Evolutionary conservation across 2,888 invertebrate species (phyloP).

Genomic region (Habrosyne pyritoides): DNA sequence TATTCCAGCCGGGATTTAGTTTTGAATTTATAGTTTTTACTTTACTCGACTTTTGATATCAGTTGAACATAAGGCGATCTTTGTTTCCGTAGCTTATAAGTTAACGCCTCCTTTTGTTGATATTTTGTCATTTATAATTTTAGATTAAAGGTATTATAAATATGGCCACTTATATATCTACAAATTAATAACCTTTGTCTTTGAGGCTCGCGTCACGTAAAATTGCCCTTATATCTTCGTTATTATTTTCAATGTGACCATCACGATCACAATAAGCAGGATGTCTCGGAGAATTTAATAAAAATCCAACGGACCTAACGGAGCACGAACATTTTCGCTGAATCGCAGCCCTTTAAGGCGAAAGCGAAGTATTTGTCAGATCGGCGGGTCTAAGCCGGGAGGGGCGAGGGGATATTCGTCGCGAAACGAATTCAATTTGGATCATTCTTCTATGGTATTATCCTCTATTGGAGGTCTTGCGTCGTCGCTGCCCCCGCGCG

Average conservation of each 20-base stretch:
- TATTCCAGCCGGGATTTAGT: background rate
- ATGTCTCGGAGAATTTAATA: constrained; percentile 64
- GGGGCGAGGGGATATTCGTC: constrained; percentile 34
- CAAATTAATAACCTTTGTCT: no score
- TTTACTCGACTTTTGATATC: background rate
- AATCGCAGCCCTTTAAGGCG: constrained; percentile 64
- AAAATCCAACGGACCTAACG: constrained; percentile 63
- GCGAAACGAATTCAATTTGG: constrained; percentile 76
- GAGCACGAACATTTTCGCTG: constrained; percentile 69
- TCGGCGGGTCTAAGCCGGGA: constrained; percentile 44
- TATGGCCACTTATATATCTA: no score
- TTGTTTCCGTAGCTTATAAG: background rate
- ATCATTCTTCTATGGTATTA: constrained; percentile 79
- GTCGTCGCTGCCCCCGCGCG: constrained; percentile 47
- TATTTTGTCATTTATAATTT: no score
- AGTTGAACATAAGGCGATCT: background rate
- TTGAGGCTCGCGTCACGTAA: background rate
- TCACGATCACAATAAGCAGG: constrained; percentile 24
- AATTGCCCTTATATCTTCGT: constrained; percentile 17
- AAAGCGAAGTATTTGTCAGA: constrained; percentile 55
- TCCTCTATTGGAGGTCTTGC: constrained; percentile 68
- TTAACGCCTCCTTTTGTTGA: no score
- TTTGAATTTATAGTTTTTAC: constrained; percentile 2
- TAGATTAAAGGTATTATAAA: no score
- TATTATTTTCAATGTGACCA: constrained; percentile 14